Evolutionary conservation across 2,113 vertebrate species (phyloP), one percentile per base, ranked within the genome.

Genomic region (Lontra canadensis): DNA sequence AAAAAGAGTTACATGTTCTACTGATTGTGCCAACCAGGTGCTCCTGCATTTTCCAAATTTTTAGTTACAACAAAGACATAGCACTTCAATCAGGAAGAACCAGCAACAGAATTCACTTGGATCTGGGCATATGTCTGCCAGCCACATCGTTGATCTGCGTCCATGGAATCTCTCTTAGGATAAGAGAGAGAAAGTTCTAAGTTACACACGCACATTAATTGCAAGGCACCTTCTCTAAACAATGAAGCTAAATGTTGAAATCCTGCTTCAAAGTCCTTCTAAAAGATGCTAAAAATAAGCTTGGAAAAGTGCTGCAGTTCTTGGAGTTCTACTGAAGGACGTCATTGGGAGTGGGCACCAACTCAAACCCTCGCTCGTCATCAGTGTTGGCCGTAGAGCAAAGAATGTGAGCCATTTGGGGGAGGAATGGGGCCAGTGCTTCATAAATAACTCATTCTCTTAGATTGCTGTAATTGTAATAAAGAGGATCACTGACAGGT

Each of bases 271-370:
- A 93, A 94, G 73, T 90, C 71, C 52, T 44, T 90, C 71, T 96
- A 47, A 42, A 76, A 78, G 81, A 91, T 86, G 95, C 94, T 98
- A 98, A 98, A 92, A 98, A 96, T 96, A 97, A 97, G 81, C 55
- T 42, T 71, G 57, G 61, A 69, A 88, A 95, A 93, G 88, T 93
- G 73, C 92, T 96, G 57, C 82, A 44, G 89, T 96, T 96, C 95
- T 92, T 94, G 57, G 92, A 94, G 83, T 86, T 63, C 76, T 76
- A 67, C 15, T 92, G 90, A 87, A 96, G 85, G 95, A 97, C 78
- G 52, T 96, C 97, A 96, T 82, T 98, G 95, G 73, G 87, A 96
- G 81, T 74, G 97, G 97, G 97, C 90, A 96, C 67, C 63, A 52
- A 97, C 63, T 96, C 97, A 98, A 95, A 88, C 36, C 52, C 90